phyloP scores from a whole-genome alignment of 1,140 invertebrate genomes.

The Pygmarrhopalites habei region DNA sequence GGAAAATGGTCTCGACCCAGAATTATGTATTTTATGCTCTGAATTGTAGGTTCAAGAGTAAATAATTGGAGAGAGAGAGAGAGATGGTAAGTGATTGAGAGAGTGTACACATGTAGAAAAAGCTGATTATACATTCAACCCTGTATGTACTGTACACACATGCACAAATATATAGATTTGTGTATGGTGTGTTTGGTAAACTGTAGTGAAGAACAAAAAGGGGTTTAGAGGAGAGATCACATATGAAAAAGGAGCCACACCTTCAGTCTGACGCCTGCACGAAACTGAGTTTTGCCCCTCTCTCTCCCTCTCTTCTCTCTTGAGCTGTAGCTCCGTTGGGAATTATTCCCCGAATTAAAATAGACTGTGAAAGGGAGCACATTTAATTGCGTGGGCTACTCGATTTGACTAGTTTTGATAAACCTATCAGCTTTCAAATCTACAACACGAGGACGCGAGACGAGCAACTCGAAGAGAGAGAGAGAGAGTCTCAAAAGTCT shows the following conservation, averaged over 20 bases:
- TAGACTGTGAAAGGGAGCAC: conserved; percentile 23
- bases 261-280: conserved; percentile 24
- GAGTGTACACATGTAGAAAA: no score
- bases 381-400: conserved; percentile 26
- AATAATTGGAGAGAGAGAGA: no score
- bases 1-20: no score
- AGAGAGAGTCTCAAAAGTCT: no score
- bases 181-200: conserved; percentile 3
- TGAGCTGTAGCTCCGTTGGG: no score
- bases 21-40: no score
- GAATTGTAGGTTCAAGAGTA: no score
- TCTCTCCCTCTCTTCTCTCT: no score
- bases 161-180: conserved; percentile 9
- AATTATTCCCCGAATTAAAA: conserved; percentile 26
- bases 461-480: no score
- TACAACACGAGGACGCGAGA: no score
- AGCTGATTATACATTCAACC: not conserved
- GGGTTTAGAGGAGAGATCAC: conserved; percentile 12
- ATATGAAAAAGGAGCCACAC: conserved; percentile 21
- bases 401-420: conserved; percentile 16
- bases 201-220: conserved; percentile 14
- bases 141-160: not conserved
- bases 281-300: no score
- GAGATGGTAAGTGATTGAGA: no score
- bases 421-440: conserved; percentile 22